These are phyloP conservation scores for Orthonychiurus folsomi DNA, from an alignment of 2,888 invertebrate genomes.

Conservation along the genomic window DNA sequence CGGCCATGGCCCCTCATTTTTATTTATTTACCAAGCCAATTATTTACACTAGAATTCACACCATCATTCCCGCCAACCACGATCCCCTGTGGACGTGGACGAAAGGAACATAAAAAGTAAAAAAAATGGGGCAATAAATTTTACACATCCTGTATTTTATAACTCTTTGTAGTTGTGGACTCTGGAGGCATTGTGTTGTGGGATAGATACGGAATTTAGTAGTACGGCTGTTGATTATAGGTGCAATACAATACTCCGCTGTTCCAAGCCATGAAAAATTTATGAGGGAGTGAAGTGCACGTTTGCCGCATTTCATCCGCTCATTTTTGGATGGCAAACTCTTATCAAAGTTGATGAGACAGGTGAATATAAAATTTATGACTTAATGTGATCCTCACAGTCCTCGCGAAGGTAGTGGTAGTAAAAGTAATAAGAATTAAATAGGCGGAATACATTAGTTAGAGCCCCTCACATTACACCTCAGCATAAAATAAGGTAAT, in stretches of 20 bases:
- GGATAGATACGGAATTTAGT: no score
- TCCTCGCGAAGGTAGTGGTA: no score
- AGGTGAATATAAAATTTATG: conserved; percentile 9
- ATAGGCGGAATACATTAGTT: conserved; percentile 1
- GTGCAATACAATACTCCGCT: background rate
- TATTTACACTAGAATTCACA: conserved; percentile 1
- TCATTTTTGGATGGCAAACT: background rate
- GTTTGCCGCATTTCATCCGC: background rate
- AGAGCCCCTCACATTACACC: background rate
- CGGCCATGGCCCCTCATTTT: background rate
- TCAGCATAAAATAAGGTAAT: background rate
- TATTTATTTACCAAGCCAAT: background rate
- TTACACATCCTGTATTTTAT: conserved; percentile 8
- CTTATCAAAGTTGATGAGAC: conserved; percentile 5
- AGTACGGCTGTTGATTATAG: no score
- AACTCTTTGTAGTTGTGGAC: background rate
- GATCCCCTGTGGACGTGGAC: background rate
- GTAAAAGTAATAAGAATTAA: background rate
- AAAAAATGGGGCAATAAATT: conserved; percentile 3
- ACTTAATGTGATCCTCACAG: conserved; percentile 5
- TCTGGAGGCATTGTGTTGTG: no score
- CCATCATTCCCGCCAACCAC: no score
- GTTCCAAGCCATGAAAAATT: background rate
- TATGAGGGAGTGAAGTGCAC: background rate
- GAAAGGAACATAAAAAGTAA: background rate